Evolutionary conservation across 2,797 vertebrate species (phyloP), one percentile per base, ranked within the genome.

Genomic region (Threskiornis aethiopicus): DNA sequence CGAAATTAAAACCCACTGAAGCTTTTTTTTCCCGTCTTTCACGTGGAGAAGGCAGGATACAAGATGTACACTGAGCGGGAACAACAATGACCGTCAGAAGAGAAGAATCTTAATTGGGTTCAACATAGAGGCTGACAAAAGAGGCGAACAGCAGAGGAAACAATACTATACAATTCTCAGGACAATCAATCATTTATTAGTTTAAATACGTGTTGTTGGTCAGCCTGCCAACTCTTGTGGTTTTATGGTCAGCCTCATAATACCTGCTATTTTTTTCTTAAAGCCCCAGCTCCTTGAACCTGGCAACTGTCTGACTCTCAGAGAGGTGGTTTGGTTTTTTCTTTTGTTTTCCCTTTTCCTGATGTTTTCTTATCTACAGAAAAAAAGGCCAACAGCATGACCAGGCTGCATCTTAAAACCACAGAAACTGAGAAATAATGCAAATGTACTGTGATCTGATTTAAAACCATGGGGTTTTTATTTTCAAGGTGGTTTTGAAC

Each of bases 121-220:
- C 89, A 91, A 82, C 71, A 82, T 3, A 47, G 88, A 96, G 91
- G 61, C 87, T 97, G 94, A 97, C 96, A 96, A 96, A 97, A 89
- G 94, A 92, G 85, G 85, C 65, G 0, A 97, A 98, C 89, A 93
- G 93, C 70, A 93, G 87, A 97, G 97, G 97, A 98, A 98, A 97
- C 84, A 82, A 85, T 96, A 93, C 90, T 77, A 86, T 95, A 89
- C 93, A 96, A 94, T 91, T 93, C 76, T 93, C 90, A 93, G 87
- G 92, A 96, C 95, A 97, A 97, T 96, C 94, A 96, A 87, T 97
- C 96, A 95, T 94, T 91, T 94, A 95, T 96, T 93, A 93, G 78
- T 77, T 95, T 83, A 95, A 95, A 94, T 87, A 91, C 52, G 26
- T 67, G 72, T 72, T 89, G 81, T 35, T 92, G 91, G 87, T 89